phyloP scores from a whole-genome alignment of 2,113 vertebrate species.

The Sapayoa aenigma region DNA sequence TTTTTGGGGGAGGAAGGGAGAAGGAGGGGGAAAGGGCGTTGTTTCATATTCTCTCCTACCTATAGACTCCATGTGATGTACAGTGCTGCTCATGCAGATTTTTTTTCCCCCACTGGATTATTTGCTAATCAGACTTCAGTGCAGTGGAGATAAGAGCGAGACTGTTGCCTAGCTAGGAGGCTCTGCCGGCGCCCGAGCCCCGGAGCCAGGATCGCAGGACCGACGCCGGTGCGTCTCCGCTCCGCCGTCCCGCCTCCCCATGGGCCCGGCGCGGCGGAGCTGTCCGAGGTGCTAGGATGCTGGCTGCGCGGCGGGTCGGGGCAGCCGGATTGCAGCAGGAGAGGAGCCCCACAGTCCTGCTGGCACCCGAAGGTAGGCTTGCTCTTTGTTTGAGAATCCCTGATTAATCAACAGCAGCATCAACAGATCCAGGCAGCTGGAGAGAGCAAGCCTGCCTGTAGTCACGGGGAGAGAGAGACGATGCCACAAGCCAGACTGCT shows the following conservation, averaged over 20 bases:
- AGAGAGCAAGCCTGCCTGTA: slow-evolving; percentile 67
- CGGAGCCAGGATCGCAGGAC: slow-evolving; percentile 52
- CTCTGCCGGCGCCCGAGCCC: slow-evolving; percentile 58
- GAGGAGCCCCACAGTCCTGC: slow-evolving; percentile 68
- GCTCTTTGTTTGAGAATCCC: slow-evolving; percentile 81
- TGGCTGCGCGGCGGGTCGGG: slow-evolving; percentile 45
- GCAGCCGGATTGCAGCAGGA: slow-evolving; percentile 66
- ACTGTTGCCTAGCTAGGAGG: slow-evolving; percentile 55
- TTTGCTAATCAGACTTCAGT: slow-evolving; percentile 60
- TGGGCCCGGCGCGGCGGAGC: slow-evolving; percentile 58
- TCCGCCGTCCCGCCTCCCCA: slow-evolving; percentile 12
- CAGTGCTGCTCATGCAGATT: slow-evolving; percentile 29
- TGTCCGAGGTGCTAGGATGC: slow-evolving; percentile 81
- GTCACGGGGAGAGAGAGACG: slow-evolving; percentile 42
- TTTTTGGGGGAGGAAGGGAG: background rate
- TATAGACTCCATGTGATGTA: slow-evolving; percentile 13
- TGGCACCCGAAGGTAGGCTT: slow-evolving; percentile 78
- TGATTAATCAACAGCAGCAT: slow-evolving; percentile 77
- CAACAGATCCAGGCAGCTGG: slow-evolving; percentile 74
- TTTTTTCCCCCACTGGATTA: background rate
- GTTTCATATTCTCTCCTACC: slow-evolving; percentile 33
- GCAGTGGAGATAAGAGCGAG: slow-evolving; percentile 51
- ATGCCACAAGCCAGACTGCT: slow-evolving; percentile 73
- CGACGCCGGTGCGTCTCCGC: slow-evolving; percentile 50
- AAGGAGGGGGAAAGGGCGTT: slow-evolving; percentile 26